phyloP scores from a whole-genome alignment of 2,113 vertebrate genomes.

The Otis tarda region DNA sequence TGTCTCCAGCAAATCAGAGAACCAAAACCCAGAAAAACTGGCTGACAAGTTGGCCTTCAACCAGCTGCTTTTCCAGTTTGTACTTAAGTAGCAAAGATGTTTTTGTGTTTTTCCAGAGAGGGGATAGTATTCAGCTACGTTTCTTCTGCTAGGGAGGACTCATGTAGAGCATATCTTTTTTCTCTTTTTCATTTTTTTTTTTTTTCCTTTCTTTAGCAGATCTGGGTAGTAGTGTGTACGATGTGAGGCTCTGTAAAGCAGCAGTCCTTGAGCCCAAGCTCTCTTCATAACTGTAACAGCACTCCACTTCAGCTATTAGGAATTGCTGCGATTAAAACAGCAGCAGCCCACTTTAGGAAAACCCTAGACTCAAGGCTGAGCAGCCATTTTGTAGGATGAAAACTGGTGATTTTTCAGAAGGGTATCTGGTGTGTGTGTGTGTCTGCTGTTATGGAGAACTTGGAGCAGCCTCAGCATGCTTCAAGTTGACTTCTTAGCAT shows the following conservation, averaged over 20 bases:
- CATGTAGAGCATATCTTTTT: background rate
- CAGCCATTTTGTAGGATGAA: background rate
- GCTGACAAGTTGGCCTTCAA: rapidly evolving
- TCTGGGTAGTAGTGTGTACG: background rate
- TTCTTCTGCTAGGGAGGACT: background rate
- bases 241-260: background rate
- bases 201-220: background rate
- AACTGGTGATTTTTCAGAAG: background rate
- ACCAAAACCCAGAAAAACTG: rapidly evolving
- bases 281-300: background rate
- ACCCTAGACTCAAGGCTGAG: background rate
- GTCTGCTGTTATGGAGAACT: background rate
- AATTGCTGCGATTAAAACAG: background rate
- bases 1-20: rapidly evolving
- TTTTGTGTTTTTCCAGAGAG: background rate
- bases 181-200: background rate
- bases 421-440: rapidly evolving
- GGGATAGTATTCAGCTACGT: background rate
- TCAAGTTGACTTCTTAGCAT: background rate
- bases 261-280: background rate
- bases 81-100: background rate
- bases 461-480: background rate
- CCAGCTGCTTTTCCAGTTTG: background rate
- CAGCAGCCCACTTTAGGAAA: background rate
- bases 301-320: background rate